Percentiles rank a stretch among this genome's conserved stretches.
These are phyloP conservation scores for Parasteatoda lunata DNA, from an alignment of 2,888 invertebrate species.

Conservation along the genomic window DNA sequence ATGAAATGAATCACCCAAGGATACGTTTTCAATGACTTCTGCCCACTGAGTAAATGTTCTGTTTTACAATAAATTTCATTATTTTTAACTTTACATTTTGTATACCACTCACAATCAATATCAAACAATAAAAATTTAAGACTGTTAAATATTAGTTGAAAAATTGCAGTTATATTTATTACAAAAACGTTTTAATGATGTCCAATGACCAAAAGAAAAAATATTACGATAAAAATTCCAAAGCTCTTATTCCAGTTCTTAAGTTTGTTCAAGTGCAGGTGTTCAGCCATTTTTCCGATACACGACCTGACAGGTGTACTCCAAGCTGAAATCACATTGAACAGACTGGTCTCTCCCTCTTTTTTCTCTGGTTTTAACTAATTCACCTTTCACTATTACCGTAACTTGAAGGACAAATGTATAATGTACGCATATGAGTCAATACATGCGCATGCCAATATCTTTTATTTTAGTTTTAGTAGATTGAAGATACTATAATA, in stretches of 20 bases:
- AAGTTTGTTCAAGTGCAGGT: constrained; percentile 35
- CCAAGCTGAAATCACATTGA: constrained; percentile 31
- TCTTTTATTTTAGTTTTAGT: neutral
- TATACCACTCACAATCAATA: no score
- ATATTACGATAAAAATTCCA: constrained; percentile 27
- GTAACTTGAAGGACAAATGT: constrained; percentile 12
- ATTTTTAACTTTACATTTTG: no score
- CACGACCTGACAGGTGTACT: constrained; percentile 27
- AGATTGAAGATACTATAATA: neutral
- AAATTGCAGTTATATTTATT: no score
- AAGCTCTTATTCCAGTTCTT: constrained; percentile 15
- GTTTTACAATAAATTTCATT: no score
- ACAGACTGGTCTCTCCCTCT: constrained; percentile 19
- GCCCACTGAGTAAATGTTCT: no score
- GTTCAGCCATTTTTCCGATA: constrained; percentile 29
- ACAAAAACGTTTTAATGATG: no score
- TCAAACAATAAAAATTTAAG: no score
- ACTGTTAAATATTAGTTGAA: no score
- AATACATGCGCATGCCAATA: constrained; percentile 8
- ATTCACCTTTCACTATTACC: constrained; percentile 26
- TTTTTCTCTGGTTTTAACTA: constrained; percentile 2
- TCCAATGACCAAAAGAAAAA: constrained; percentile 6
- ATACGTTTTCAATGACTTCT: no score
- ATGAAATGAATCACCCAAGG: no score
- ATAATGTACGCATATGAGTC: constrained; percentile 26